Base-by-base conservation (phyloP, 2,113 vertebrate species). In the Acrocephalus arundinaceus region DNA sequence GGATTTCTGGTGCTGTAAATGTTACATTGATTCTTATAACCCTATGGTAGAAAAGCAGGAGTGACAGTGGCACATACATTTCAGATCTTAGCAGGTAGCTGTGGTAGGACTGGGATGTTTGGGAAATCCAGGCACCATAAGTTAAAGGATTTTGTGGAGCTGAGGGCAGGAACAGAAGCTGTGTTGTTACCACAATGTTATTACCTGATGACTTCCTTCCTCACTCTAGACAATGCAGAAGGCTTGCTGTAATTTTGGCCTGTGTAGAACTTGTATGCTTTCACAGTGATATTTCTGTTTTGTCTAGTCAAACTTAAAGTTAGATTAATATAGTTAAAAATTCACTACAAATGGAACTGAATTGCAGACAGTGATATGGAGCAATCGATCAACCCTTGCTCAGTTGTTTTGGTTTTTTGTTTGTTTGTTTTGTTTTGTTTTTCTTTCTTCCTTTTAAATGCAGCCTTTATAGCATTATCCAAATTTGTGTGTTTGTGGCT, bases 371-470 rank as follows among this genome's bases (percentile, higher is more conserved):
- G 68, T 75, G 70, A 87, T 72, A 51, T 37, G 55, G 74, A 90
- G 23, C 90, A 96, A 90, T 95, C 90, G 96, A 89, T 94, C 90
- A 96, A 89, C 82, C 61, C 90, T 90, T 76, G 58, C 45, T 91
- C 72, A 43, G 5, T 8, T 6, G 35, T 35, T 35, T 35, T 35
- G 35, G 35, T 35, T 35, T 35, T 35, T 35, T 35, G 35, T 35
- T 35, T 35, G 10, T 23, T 33, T 18, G 28, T 33, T 22, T 35
- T 30, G 35, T 35, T 39, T 23, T 35, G 31, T 37, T 17, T 1
- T 43, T 49, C 9, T n/a, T 16, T 13, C 8, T 73, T 71, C 27
- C n/a, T 74, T 95, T 81, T 74, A 90, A 95, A 87, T 15, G 30
- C 63, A 90, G 27, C 19, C 45, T 83, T 80, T 62, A 80, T 71